These are phyloP conservation scores for Aelia acuminata DNA, from an alignment of 2,888 invertebrate genomes.

Conservation along the genomic window DNA sequence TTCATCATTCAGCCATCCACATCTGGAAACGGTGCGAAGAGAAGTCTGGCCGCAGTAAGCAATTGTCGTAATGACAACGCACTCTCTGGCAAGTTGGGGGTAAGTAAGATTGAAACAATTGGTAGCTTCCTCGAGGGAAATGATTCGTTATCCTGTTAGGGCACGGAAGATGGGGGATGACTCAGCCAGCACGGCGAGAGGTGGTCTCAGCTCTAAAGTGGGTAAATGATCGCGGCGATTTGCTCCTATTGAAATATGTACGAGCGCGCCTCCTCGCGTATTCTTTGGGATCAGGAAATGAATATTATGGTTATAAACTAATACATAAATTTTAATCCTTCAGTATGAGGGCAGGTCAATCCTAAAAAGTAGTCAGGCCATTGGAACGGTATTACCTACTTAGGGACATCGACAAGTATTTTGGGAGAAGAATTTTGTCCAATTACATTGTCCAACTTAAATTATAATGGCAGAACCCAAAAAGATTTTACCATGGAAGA, in stretches of 20 bases:
- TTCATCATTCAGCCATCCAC: not conserved
- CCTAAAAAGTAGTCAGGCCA: not conserved
- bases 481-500: too few relatives aligned
- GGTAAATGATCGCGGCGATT: slow-evolving; percentile 17
- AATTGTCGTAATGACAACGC: not conserved
- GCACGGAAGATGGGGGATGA: not conserved
- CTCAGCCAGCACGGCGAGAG: not conserved
- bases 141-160: slow-evolving; percentile 33
- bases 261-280: not conserved
- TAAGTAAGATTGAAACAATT: slow-evolving; percentile 25
- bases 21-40: not conserved
- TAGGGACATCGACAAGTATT: too few relatives aligned
- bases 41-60: not conserved
- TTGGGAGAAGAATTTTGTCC: too few relatives aligned
- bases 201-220: not conserved
- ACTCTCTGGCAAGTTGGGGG: not conserved
- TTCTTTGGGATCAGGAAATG: not conserved
- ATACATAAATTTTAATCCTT: not conserved
- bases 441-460: too few relatives aligned
- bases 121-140: slow-evolving; percentile 5
- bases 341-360: not conserved
- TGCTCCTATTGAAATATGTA: slow-evolving; percentile 2
- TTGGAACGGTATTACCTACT: not conserved
- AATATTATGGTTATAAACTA: not conserved
- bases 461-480: too few relatives aligned